A percentile compares a stretch with the other conserved stretches of the same genome.
phyloP scores from a whole-genome alignment of 2,113 vertebrate genomes.

The Anseranas semipalmata region DNA sequence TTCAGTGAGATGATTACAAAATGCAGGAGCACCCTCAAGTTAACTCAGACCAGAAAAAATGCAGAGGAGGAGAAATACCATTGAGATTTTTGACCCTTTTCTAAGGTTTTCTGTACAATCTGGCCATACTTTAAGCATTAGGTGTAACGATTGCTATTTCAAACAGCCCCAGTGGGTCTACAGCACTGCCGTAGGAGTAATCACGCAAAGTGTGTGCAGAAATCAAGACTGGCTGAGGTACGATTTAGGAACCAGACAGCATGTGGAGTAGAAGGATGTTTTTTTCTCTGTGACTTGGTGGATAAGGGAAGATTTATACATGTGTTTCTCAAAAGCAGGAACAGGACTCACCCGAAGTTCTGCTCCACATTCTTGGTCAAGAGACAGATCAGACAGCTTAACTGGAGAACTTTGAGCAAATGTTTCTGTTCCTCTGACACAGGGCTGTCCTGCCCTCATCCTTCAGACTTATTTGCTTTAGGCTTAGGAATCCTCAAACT shows the following conservation, averaged over 20 bases:
- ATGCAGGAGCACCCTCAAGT: not conserved
- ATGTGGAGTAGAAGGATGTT: not conserved
- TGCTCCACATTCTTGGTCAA: not conserved
- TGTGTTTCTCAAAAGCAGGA: not conserved
- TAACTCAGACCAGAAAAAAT: not conserved
- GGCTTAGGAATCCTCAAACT: constrained; percentile 6
- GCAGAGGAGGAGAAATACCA: not conserved
- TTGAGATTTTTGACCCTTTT: not conserved
- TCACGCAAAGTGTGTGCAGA: not conserved
- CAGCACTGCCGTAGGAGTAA: not conserved
- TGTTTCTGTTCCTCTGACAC: not conserved
- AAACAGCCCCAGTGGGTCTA: not conserved
- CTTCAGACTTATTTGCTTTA: not conserved
- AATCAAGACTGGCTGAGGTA: not conserved
- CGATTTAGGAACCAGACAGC: not conserved
- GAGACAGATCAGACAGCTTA: not conserved
- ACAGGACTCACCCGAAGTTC: not conserved
- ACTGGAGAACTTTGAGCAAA: not conserved
- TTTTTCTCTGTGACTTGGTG: not conserved
- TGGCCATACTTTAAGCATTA: not conserved
- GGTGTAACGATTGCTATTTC: rapidly evolving
- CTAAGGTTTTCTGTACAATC: not conserved
- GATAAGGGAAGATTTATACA: constrained; percentile 40
- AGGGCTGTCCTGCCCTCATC: not conserved
- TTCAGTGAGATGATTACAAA: not conserved